Evolutionary conservation across 2,797 vertebrate genomes (phyloP).

Genomic region (Triplophysa bombifrons): DNA sequence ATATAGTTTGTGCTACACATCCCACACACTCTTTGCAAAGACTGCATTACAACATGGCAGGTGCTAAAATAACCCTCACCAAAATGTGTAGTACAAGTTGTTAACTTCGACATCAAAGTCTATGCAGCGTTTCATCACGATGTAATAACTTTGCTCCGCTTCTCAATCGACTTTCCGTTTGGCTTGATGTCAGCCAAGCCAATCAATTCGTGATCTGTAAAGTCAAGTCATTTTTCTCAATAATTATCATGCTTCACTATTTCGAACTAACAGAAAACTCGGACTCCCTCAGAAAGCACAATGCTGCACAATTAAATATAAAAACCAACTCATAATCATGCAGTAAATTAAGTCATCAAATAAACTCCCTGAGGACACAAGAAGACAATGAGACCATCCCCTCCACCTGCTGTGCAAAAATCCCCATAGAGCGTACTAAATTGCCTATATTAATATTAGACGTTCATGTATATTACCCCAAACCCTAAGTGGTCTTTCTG

Average conservation of each 20-base stretch:
- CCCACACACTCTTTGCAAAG: background rate
- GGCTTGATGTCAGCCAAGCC: background rate
- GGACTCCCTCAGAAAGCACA: background rate
- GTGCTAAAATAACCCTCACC: background rate
- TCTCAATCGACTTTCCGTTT: background rate
- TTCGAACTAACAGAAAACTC: background rate
- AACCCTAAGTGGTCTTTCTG: background rate
- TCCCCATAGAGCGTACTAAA: background rate
- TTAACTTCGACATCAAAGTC: background rate
- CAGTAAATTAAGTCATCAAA: background rate
- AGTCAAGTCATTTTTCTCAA: background rate
- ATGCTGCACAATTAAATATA: too few relatives aligned
- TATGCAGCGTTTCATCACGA: background rate
- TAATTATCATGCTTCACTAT: background rate
- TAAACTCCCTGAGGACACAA: conserved; percentile 9
- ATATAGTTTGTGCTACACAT: background rate
- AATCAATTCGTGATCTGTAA: background rate
- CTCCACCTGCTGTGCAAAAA: background rate
- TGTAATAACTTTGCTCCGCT: background rate
- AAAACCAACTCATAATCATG: background rate
- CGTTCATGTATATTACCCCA: background rate
- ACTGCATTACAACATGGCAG: background rate
- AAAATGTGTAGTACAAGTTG: background rate
- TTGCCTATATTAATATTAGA: conserved; percentile 26
- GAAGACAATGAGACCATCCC: background rate